Base-by-base conservation (phyloP, 2,797 vertebrate genomes). In the Rhyacichthys aspro region DNA sequence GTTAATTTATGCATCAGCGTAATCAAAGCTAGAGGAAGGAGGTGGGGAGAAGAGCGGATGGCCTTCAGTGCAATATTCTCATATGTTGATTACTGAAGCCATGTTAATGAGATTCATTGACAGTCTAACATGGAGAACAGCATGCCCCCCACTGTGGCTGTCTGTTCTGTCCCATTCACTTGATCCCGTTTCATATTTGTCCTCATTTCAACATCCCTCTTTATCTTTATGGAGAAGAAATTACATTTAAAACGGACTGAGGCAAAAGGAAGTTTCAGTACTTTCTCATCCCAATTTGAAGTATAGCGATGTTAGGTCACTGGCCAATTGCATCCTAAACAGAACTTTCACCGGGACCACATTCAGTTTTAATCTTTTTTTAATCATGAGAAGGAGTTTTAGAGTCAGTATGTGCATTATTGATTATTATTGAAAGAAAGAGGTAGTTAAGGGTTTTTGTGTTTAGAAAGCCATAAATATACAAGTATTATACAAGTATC, bases 51-150 rank as follows among this genome's bases (percentile, higher is more conserved):
- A 28, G 76, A 66, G 63, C 66, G 74, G 78, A 82, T 72, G 78
- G 86, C 78, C 81, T 82, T 86, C 79, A 76, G 78, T 82, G 72
- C 81, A 81, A 89, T 84, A 84, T 86, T 85, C 73, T 80, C 67
- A 4, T 74, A 70, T 89, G 70, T 84, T 89, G 88, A 92, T 92
- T 88, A 91, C 79, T 73, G 78, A 75, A 84, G 74, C 83, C 63
- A 53, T 74, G 83, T 71, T 90, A 89, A 90, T 92, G 86, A 90
- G 86, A 90, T 88, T 87, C 89, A 85, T 64, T 87, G 89, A 89
- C 73, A 77, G 79, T 73, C 81, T 84, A 71, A 83, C 88, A 68
- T 12, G 66, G 76, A 72, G 75, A 84, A 69, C 81, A 85, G 86
- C 69, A 28, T 47, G 57, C 60, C 67, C 75, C 87, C 86, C 59